These are phyloP conservation scores for Catostylus mosaicus DNA, from an alignment of 30 jellyfish, hydroid and myxozoan species.

Conservation along the genomic window DNA sequence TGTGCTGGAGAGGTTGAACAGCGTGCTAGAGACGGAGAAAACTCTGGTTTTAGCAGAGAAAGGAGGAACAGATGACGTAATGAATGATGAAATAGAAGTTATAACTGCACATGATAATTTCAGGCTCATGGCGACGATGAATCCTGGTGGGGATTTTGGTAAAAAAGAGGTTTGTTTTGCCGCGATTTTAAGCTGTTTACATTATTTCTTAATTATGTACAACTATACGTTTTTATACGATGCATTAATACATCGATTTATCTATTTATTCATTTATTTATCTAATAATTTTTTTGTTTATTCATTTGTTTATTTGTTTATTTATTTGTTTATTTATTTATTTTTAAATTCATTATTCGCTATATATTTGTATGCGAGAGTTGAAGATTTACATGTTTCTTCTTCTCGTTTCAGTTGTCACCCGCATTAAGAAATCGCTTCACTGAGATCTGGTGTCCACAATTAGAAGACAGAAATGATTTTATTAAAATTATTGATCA, in stretches of 20 bases:
- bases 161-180: constrained; percentile 79
- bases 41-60: constrained; percentile 88
- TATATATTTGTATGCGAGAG: too few species aligned
- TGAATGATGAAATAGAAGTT: constrained; percentile 60
- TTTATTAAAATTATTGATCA: constrained; percentile 77
- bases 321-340: neutral
- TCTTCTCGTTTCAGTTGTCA: constrained; percentile 69
- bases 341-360: too few species aligned
- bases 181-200: too few species aligned
- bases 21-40: constrained; percentile 88
- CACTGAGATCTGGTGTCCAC: constrained; percentile 98
- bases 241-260: too few species aligned
- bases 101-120: constrained; percentile 75
- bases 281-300: neutral
- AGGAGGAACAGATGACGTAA: constrained; percentile 67
- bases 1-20: constrained; percentile 92
- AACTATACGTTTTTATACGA: too few species aligned
- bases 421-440: constrained; percentile 98
- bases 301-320: neutral
- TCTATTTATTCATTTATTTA: neutral
- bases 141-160: constrained; percentile 99
- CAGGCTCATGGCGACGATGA: constrained; percentile 95
- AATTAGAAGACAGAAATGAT: constrained; percentile 78
- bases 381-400: too few species aligned
- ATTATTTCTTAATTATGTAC: neutral